A percentile compares a stretch with the other conserved stretches of the same genome.
Evolutionary conservation across 2,113 vertebrate genomes (phyloP).

Genomic region (Silurus meridionalis): DNA sequence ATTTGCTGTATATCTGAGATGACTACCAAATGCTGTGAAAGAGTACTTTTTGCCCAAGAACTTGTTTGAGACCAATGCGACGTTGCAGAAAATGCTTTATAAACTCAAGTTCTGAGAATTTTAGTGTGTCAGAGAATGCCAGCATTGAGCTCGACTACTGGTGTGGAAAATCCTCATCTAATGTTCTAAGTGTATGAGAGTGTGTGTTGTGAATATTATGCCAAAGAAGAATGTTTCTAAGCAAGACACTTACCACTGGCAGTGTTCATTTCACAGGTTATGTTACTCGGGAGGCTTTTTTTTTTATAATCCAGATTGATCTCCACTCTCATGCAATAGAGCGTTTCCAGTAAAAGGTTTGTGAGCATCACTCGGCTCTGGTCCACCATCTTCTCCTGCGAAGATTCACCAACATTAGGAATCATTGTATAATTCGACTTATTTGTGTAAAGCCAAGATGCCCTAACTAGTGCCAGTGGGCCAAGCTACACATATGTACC

Average conservation of each 20-base stretch:
- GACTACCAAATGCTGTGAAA: too few species aligned
- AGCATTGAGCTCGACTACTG: neutral
- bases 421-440: neutral
- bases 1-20: too few species aligned
- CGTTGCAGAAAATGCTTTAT: too few species aligned
- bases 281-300: slow-evolving; percentile 42
- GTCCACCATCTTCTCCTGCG: neutral
- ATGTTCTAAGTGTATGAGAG: neutral
- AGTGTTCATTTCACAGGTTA: slow-evolving; percentile 60
- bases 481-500: too few species aligned
- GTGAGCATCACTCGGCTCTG: slow-evolving; percentile 43
- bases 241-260: slow-evolving; percentile 51
- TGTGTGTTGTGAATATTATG: neutral
- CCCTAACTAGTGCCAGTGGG: too few species aligned
- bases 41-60: too few species aligned
- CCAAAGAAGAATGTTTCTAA: neutral
- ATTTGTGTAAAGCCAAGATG: neutral
- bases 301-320: slow-evolving; percentile 25
- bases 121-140: too few species aligned
- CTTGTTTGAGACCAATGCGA: too few species aligned
- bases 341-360: slow-evolving; percentile 51
- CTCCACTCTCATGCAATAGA: slow-evolving; percentile 67
- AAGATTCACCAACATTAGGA: neutral
- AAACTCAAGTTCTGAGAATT: too few species aligned
- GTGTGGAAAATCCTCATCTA: neutral